Conservation (phyloP, 1,140 invertebrate species). For the Copidosoma floridanum region DNA sequence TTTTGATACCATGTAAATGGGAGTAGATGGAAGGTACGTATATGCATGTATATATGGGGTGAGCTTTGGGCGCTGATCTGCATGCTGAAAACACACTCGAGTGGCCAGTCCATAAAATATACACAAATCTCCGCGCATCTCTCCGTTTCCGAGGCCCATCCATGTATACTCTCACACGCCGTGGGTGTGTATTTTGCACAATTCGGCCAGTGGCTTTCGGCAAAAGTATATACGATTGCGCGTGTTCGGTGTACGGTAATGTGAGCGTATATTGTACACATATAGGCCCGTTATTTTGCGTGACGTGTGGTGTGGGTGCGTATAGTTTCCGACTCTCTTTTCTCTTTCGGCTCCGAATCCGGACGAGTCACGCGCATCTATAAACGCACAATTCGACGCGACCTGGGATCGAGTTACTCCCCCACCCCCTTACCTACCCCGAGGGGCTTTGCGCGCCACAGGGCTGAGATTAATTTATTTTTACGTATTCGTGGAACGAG, state of each 20-base stretch:
- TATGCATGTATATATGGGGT: no score
- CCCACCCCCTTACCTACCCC: no score
- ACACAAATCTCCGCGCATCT: conserved; percentile 7
- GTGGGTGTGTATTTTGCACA: no score
- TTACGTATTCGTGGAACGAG: conserved; percentile 12
- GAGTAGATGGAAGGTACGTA: background rate
- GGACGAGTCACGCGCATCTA: background rate
- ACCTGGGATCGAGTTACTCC: conserved; percentile 15
- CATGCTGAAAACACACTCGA: conserved; percentile 17
- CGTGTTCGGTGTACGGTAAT: background rate
- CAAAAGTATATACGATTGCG: background rate
- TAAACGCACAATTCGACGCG: conserved; percentile 1
- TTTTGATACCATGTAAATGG: conserved; percentile 32
- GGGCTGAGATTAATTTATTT: conserved; percentile 19
- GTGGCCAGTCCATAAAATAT: background rate
- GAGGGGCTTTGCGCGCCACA: no score
- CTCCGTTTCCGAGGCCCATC: background rate
- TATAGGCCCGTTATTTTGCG: background rate
- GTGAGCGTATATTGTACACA: background rate
- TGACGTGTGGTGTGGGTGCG: background rate
- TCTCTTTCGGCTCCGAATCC: no score
- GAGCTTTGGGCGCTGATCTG: no score
- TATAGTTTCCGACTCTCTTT: background rate
- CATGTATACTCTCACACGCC: background rate
- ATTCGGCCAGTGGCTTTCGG: no score